phyloP scores from a whole-genome alignment of 1,140 invertebrate genomes.

The Zaprionus nigranus region DNA sequence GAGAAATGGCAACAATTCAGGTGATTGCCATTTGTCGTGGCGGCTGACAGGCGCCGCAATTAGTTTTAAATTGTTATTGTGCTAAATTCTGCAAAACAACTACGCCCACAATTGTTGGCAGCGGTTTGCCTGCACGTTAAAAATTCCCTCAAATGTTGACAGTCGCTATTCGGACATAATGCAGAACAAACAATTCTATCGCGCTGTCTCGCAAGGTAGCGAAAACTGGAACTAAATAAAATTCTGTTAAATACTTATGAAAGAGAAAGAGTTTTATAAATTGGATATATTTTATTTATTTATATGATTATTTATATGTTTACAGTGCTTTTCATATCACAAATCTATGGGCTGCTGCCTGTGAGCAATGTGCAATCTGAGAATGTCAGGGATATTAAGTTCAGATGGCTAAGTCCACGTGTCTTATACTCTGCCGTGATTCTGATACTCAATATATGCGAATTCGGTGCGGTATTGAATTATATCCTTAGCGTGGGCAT shows the following conservation, averaged over 20 bases:
- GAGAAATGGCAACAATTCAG: conserved; percentile 20
- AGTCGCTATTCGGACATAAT: conserved; percentile 61
- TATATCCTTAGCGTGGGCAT: conserved; percentile 54
- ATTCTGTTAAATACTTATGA: neutral
- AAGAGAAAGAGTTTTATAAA: neutral
- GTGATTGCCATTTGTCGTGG: conserved; percentile 64
- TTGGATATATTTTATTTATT: neutral
- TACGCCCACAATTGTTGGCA: conserved; percentile 45
- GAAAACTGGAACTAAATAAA: neutral
- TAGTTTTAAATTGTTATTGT: conserved; percentile 61
- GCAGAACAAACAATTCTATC: conserved; percentile 69
- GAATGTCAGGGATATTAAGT: conserved; percentile 54
- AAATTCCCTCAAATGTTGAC: neutral
- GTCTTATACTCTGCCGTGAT: conserved; percentile 58
- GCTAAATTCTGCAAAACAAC: conserved; percentile 49
- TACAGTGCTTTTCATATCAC: conserved; percentile 72
- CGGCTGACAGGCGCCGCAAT: conserved; percentile 65
- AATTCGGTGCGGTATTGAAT: conserved; percentile 65
- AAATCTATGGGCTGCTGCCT: conserved; percentile 71
- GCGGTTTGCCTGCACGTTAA: conserved; percentile 11
- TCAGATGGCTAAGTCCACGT: conserved; percentile 57
- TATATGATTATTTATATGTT: neutral
- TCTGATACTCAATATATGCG: conserved; percentile 55
- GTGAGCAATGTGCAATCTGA: conserved; percentile 57
- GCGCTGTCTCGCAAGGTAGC: conserved; percentile 66